Conservation (phyloP, 2,888 invertebrate genomes). For the Chironomus tentans region DNA sequence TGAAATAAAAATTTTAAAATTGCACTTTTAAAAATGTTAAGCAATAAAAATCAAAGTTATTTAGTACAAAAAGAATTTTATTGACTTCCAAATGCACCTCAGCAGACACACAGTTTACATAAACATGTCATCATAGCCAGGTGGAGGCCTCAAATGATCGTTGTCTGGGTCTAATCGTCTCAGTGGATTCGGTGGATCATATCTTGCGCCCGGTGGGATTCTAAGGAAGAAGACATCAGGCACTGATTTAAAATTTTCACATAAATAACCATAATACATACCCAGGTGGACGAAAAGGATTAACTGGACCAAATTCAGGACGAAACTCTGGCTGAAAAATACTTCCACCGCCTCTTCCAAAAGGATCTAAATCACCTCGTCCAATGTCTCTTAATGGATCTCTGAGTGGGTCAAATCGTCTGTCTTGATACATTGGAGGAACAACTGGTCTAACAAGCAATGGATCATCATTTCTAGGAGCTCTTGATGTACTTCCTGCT, state of each 20-base stretch:
- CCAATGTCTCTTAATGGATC: slow-evolving; percentile 50
- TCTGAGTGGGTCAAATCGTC: slow-evolving; percentile 29
- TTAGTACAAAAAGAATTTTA: too few relatives aligned
- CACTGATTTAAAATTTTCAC: not conserved
- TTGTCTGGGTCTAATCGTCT: slow-evolving; percentile 49
- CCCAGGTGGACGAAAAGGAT: not conserved
- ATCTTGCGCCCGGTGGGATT: slow-evolving; percentile 67
- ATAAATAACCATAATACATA: not conserved
- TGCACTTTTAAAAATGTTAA: too few relatives aligned
- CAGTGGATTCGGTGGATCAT: slow-evolving; percentile 74
- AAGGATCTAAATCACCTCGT: slow-evolving; percentile 68
- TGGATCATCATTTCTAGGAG: not conserved
- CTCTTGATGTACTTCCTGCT: slow-evolving; percentile 30
- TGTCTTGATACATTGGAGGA: slow-evolving; percentile 32
- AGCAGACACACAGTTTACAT: slow-evolving; percentile 31
- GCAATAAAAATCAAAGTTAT: too few relatives aligned
- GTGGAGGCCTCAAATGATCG: slow-evolving; percentile 67
- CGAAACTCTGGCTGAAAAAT: slow-evolving; percentile 52
- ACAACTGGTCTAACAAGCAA: slow-evolving; percentile 29
- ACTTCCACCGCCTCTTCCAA: slow-evolving; percentile 62
- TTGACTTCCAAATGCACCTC: too few relatives aligned
- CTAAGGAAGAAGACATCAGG: too few relatives aligned
- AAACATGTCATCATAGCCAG: slow-evolving; percentile 67
- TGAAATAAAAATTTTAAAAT: too few relatives aligned
- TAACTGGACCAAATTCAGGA: slow-evolving; percentile 28